These are phyloP conservation scores for Marronus borbonicus DNA, from an alignment of 2,888 invertebrate genomes.

Conservation along the genomic window DNA sequence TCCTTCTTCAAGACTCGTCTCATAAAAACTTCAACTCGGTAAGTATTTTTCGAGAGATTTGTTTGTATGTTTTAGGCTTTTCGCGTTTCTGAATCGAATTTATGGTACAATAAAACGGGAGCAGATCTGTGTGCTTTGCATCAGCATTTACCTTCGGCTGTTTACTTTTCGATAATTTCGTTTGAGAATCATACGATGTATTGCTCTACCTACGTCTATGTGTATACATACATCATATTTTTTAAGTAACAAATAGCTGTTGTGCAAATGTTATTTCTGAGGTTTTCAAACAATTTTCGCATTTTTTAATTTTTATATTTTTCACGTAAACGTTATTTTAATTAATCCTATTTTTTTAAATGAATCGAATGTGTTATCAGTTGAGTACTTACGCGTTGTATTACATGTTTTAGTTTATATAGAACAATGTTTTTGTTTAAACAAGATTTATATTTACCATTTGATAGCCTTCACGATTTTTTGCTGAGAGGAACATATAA, in stretches of 20 bases:
- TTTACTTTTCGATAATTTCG: constrained; percentile 45
- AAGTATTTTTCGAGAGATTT: constrained; percentile 42
- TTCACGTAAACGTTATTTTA: too few species aligned
- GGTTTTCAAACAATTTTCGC: too few species aligned
- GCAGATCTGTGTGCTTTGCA: constrained; percentile 22
- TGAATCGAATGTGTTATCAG: too few species aligned
- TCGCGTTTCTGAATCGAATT: constrained; percentile 39
- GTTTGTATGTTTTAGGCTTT: constrained; percentile 42
- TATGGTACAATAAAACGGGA: constrained; percentile 39
- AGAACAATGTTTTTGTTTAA: too few species aligned
- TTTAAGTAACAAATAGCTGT: background rate
- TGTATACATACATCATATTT: constrained; percentile 1
- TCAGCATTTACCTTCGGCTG: constrained; percentile 26
- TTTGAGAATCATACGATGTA: constrained; percentile 30
- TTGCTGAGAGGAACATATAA: too few species aligned
- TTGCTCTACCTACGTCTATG: background rate
- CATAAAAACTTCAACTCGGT: constrained; percentile 35
- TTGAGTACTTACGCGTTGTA: too few species aligned
- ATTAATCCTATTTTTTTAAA: too few species aligned
- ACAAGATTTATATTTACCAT: too few species aligned
- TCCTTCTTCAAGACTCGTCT: constrained; percentile 25
- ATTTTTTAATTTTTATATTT: too few species aligned
- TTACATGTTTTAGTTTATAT: too few species aligned
- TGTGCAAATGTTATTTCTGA: background rate
- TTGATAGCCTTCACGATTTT: too few species aligned